Evolutionary conservation across 37 sponge, comb jelly and placozoan species (phyloP).

Genomic region (Bolinopsis microptera): DNA sequence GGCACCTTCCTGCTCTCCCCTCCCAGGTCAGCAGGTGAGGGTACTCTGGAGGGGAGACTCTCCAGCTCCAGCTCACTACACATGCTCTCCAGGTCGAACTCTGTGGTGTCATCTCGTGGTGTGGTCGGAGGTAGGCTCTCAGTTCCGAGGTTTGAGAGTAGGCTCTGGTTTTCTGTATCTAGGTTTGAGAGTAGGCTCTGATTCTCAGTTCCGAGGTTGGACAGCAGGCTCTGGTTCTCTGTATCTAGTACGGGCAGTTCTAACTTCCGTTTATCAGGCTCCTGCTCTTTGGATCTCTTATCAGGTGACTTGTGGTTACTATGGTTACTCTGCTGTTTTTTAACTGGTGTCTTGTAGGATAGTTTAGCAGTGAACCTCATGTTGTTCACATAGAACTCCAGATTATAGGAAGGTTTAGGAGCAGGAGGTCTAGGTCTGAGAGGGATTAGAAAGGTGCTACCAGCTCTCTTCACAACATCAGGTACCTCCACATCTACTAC

Average conservation of each 20-base stretch:
- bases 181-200: too few relatives aligned
- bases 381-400: constrained; percentile 41
- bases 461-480: neutral
- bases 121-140: neutral
- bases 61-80: constrained; percentile 10
- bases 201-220: neutral
- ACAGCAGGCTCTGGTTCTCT: neutral
- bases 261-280: too few relatives aligned
- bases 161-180: neutral
- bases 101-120: neutral
- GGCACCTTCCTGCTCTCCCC: neutral
- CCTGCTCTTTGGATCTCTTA: too few relatives aligned
- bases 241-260: neutral
- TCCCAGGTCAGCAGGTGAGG: neutral
- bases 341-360: neutral
- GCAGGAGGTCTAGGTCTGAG: neutral
- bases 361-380: neutral
- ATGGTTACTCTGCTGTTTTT: neutral
- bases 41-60: neutral
- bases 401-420: neutral
- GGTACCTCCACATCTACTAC: neutral
- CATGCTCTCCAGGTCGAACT: neutral
- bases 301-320: neutral
- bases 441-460: neutral
- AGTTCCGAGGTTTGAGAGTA: neutral